Percentiles rank a stretch among this genome's conserved stretches.
phyloP scores from a whole-genome alignment of 2,113 vertebrate species.

The Pavo muticus region DNA sequence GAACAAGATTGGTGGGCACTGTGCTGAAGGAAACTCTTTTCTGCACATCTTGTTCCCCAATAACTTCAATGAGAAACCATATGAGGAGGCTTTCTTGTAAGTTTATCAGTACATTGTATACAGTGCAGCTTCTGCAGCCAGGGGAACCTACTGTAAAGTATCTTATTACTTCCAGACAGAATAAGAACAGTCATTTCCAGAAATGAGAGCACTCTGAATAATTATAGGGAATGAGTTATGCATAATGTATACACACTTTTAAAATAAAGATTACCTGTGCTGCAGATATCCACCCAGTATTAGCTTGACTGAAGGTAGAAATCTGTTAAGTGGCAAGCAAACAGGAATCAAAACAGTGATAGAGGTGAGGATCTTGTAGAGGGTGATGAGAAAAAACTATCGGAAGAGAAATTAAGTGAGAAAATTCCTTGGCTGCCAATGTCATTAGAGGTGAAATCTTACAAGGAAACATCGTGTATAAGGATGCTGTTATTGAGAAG shows the following conservation, averaged over 20 bases:
- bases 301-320: not conserved
- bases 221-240: slow-evolving; percentile 38
- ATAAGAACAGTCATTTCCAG: slow-evolving; percentile 48
- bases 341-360: not conserved
- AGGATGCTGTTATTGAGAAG: not conserved
- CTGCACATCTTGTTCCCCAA: not conserved
- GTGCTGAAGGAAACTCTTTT: not conserved
- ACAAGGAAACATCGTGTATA: not conserved
- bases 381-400: not conserved
- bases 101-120: not conserved
- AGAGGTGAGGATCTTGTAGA: not conserved
- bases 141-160: not conserved
- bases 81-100: slow-evolving; percentile 19
- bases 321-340: not conserved
- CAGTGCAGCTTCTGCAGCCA: not conserved
- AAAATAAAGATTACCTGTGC: slow-evolving; percentile 24
- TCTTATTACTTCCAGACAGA: not conserved
- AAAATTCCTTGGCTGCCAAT: not conserved
- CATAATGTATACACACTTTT: slow-evolving; percentile 23
- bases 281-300: not conserved
- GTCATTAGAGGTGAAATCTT: not conserved
- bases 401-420: not conserved
- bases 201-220: slow-evolving; percentile 42
- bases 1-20: not conserved
- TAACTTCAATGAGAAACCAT: not conserved